phyloP scores from a whole-genome alignment of 2,113 vertebrate species.

The Puma concolor region DNA sequence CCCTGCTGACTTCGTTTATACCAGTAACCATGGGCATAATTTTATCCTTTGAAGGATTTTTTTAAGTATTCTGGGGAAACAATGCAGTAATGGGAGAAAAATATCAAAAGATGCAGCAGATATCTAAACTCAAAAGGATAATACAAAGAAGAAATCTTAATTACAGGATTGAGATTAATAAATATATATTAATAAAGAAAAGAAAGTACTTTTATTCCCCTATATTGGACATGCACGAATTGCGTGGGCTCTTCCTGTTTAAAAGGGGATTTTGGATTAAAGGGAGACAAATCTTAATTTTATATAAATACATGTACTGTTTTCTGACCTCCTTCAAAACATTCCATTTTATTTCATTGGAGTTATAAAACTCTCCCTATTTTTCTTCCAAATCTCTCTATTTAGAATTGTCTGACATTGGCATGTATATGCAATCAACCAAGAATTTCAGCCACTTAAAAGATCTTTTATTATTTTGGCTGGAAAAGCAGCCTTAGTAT shows the following conservation, averaged over 20 bases:
- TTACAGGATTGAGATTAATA: not conserved
- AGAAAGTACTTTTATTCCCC: constrained; percentile 23
- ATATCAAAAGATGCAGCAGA: not conserved
- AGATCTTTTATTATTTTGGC: constrained; percentile 80
- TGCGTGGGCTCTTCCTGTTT: not conserved
- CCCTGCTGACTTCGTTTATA: constrained; percentile 60
- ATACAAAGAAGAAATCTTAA: constrained; percentile 54
- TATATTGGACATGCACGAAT: not conserved
- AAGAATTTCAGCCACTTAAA: constrained; percentile 78
- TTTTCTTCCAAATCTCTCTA: constrained; percentile 73
- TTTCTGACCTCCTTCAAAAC: constrained; percentile 66
- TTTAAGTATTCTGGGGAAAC: constrained; percentile 54
- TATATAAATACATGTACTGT: constrained; percentile 61
- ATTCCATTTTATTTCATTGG: constrained; percentile 62
- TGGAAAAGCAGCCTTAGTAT: constrained; percentile 40
- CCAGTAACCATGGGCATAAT: constrained; percentile 40
- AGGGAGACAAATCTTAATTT: constrained; percentile 61
- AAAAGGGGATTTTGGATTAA: constrained; percentile 34
- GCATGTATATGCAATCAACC: constrained; percentile 72
- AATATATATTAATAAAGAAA: constrained; percentile 46
- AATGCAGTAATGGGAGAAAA: constrained; percentile 11
- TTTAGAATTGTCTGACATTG: constrained; percentile 76
- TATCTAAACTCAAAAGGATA: constrained; percentile 41
- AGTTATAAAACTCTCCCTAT: constrained; percentile 55
- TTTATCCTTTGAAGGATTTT: constrained; percentile 65